Evolutionary conservation across 92 coral and sea anemone genomes (phyloP), one percentile per base, ranked within the genome.

Genomic region (Chrysogorgia sp.): DNA sequence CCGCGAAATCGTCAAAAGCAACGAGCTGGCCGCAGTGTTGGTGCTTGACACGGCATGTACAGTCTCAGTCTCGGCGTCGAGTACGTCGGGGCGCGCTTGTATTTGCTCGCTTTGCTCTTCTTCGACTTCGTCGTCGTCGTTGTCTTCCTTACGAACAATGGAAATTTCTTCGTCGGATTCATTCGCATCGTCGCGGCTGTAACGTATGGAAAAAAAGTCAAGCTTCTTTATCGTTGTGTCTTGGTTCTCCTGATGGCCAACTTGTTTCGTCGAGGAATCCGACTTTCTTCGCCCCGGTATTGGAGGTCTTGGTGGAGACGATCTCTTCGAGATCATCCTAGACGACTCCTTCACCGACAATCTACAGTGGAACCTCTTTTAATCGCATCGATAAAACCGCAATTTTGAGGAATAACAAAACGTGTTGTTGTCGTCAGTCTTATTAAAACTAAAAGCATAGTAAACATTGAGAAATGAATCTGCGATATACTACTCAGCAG

Each of bases 151-250:
- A 14, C 98, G 98, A 22, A 91, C 97, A 31, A 96, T 96, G 15
- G 83, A 90, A 24, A 96, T 96, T 82, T 96, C 99, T 61, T 96
- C 99, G 26, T 96, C 99, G 20, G 99, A 96, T 69, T 91, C 97
- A 41, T 72, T 72, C 10, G 79, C 79, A 34, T 72, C 79, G 65
- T 72, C 79, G 2, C 79, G 91, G 24, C 87, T 87, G 86, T 89
- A 96, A n/a, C 99, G 91, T 33, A 96, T 96, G 21, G 99, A 91
- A 53, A 96, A 85, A 3, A 90, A 85, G n/a, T 91, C 87, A 58
- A 87, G 76, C 10, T 87, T 85, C 37, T 87, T 87, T 7, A 21
- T 41, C 90, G 78, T 56, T 83, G 35, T 80, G 30, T 14, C 76
- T 60, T 70, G 67, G 60, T 1, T 35, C 79, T 28, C 86, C 88